Evolutionary conservation across 2,113 vertebrate species (phyloP), one percentile per base, ranked within the genome.

Genomic region (Syngnathus scovelli): DNA sequence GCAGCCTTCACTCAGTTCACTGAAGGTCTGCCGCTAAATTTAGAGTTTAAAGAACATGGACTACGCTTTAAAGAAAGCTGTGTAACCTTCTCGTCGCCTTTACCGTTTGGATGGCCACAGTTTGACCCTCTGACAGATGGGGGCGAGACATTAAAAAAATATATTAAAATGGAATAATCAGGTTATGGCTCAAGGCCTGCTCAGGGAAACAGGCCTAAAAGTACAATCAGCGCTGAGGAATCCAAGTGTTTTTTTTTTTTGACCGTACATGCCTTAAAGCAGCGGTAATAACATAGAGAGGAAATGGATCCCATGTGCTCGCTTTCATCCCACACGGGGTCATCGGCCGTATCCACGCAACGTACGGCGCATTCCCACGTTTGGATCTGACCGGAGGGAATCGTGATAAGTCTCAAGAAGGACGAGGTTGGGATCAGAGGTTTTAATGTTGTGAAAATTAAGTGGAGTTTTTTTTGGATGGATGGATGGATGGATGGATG

Each of bases 131-230:
- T 36, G 27, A 58, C 54, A 33, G 27, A 56, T 56, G 6, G 12
- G 23, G 54, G 12, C 61, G 76, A 64, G 66, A 78, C 71, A 48
- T 18, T 48, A 78, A 80, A 89, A 87, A 88, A 87, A 86, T 87
- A 83, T 88, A 89, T 89, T 89, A 90, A 89, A 89, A 87, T 87
- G 39, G 85, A 86, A 85, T 85, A 90, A 90, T 90, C 83, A 85
- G 84, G 85, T 84, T 87, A 88, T 71, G 86, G 86, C 84, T 79
- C 68, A 80, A 33, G 83, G 86, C 80, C 84, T 70, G 66, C 58
- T 66, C 64, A 36, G 86, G 82, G 81, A 86, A 83, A 85, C 83
- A 85, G 75, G 78, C 83, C 86, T 76, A 80, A 80, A 85, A 83
- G 87, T 87, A 80, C 81, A 89, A 86, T 84, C 83, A 84, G 82